Base-by-base conservation (phyloP, 2,888 invertebrate species). In the Apamea anceps region DNA sequence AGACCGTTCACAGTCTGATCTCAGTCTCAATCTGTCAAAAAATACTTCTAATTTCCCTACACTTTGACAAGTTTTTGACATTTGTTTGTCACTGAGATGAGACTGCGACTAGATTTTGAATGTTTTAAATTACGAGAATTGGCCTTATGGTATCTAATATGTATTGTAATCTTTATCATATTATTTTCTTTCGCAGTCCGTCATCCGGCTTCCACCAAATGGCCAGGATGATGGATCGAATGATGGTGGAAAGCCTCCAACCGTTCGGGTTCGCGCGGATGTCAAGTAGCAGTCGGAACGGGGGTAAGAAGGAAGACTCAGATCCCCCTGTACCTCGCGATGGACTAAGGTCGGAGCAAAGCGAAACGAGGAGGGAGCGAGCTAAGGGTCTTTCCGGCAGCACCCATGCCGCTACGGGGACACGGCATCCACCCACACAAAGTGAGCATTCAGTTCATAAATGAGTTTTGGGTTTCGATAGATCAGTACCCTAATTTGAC, bases 151-250 rank as follows among this genome's bases (percentile, higher is more conserved):
- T 28, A 18, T 6, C 18, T 45, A 48, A 42, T 25, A 4, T 15
- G 12, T 72, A 13, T 37, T 18, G 8, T 57, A 12, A 42, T 45
- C 12, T 54, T 0, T 45, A 45, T 0, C 13, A 1, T n/a, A 21
- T 51, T 15, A n/a, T 78, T 74, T 79, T 84, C 87, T 13, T 93
- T 80, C 89, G 0, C 94, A 97, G 98, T 90, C 97, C 97, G 72
- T 96, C 97, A 71, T 96, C 97, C 75, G 96, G 97, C 67, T 97
- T 98, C 85, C 98, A 98, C 89, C 98, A 98, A 90, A 97, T 98
- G 97, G 98, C 98, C 73, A 96, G 98, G 74, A 98, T 98, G 98
- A 98, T 98, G 98, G 98, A 98, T 91, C 97, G 98, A 3, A 96
- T 98, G 92, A 97, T 98, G 93, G 94, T 97, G 79, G 98, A 98